A percentile compares a stretch with the other conserved stretches of the same genome.
Conservation (phyloP, 2,888 invertebrate genomes). For the Danaus chrysippus region DNA sequence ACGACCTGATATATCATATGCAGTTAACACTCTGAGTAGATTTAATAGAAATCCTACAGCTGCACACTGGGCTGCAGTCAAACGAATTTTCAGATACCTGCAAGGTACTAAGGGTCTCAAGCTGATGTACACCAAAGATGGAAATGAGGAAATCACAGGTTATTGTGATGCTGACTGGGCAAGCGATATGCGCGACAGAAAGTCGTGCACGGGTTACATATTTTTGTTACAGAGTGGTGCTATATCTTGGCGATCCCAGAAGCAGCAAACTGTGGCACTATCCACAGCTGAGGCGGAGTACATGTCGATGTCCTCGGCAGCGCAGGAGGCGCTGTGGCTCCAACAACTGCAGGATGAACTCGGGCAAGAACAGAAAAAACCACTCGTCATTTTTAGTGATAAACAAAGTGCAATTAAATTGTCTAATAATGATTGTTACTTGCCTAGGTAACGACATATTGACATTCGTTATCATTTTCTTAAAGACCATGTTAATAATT, state of each 20-base stretch:
- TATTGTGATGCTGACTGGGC: no score
- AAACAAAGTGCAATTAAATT: conserved; percentile 35
- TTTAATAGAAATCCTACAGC: no score
- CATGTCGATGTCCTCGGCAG: conserved; percentile 33
- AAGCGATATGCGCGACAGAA: no score
- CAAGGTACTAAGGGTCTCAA: no score
- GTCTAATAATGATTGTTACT: conserved; percentile 31
- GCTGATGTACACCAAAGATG: no score
- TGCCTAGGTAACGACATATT: conserved; percentile 32
- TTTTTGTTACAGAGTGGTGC: conserved; percentile 34
- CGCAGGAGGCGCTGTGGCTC: conserved; percentile 35
- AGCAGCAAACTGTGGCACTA: conserved; percentile 37
- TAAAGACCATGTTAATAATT: no score
- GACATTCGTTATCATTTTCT: conserved; percentile 35
- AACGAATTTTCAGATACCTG: no score
- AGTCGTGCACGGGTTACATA: conserved; percentile 33
- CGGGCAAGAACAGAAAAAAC: conserved; percentile 12
- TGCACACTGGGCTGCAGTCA: no score
- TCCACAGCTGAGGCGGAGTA: conserved; percentile 37
- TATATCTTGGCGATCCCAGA: conserved; percentile 33
- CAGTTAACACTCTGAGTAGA: no score
- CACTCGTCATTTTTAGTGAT: conserved; percentile 30
- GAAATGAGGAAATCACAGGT: no score
- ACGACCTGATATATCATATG: conserved; percentile 35
- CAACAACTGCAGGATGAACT: conserved; percentile 31